Evolutionary conservation across 2,797 vertebrate genomes (phyloP).

Genomic region (Odontamblyopus rebecca): DNA sequence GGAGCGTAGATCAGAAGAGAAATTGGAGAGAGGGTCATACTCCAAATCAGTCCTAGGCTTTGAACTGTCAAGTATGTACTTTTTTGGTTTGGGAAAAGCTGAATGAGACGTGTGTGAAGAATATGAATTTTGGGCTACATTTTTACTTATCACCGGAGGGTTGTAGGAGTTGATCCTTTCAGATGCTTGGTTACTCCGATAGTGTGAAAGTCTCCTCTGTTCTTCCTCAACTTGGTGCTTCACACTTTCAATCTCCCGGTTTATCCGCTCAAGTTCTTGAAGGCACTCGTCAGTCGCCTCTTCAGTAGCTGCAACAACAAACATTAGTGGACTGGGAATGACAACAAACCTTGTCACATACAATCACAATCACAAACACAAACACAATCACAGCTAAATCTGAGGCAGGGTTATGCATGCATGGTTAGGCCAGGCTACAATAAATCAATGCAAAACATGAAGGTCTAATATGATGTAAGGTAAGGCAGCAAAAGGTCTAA

Average conservation of each 20-base stretch:
- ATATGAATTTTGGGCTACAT: conserved; percentile 26
- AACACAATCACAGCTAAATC: background rate
- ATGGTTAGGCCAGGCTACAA: too few relatives aligned
- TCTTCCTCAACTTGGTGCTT: conserved; percentile 78
- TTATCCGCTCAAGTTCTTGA: conserved; percentile 74
- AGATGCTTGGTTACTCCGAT: conserved; percentile 50
- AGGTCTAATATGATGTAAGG: background rate
- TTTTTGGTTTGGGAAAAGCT: conserved; percentile 35
- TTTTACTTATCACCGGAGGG: conserved; percentile 29
- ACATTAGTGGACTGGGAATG: background rate
- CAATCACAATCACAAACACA: background rate
- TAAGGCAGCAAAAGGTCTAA: background rate
- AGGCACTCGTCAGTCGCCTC: conserved; percentile 51
- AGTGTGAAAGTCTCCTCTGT: conserved; percentile 68
- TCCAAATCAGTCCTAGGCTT: conserved; percentile 80
- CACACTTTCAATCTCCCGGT: conserved; percentile 77
- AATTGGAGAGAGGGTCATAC: conserved; percentile 82
- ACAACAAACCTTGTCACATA: background rate
- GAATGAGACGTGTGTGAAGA: conserved; percentile 13
- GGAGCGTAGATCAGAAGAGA: conserved; percentile 70
- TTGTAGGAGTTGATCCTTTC: conserved; percentile 5
- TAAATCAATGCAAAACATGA: background rate
- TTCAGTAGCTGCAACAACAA: conserved; percentile 15
- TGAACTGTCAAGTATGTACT: conserved; percentile 76
- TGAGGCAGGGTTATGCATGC: too few relatives aligned